A percentile compares a stretch with the other conserved stretches of the same genome.
Evolutionary conservation across 2,797 vertebrate species (phyloP).

Genomic region (Mastacembelus armatus): DNA sequence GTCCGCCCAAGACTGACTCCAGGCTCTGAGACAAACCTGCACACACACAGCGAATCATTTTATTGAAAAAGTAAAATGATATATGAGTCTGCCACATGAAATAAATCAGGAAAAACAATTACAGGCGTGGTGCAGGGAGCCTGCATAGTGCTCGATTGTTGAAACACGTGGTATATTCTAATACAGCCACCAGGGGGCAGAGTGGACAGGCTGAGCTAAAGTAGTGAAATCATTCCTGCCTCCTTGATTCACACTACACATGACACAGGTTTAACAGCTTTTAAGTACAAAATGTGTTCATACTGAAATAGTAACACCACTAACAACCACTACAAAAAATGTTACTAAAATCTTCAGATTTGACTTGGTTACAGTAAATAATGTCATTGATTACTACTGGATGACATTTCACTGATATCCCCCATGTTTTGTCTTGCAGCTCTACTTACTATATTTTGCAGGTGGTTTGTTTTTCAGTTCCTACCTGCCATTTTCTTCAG

Average conservation of each 20-base stretch:
- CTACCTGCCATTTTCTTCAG: constrained; percentile 84
- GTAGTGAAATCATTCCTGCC: neutral
- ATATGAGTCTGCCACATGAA: neutral
- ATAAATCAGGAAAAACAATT: neutral
- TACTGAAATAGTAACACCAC: too few relatives aligned
- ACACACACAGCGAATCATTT: neutral
- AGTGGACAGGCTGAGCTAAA: neutral
- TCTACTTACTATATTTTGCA: neutral
- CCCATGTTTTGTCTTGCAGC: neutral
- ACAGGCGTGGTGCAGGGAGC: neutral
- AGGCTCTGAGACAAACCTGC: constrained; percentile 82
- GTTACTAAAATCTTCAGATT: too few relatives aligned
- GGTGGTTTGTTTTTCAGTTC: neutral
- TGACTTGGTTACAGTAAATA: too few relatives aligned
- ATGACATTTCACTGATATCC: neutral
- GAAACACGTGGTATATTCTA: neutral
- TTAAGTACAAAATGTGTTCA: too few relatives aligned
- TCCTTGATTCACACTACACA: too few relatives aligned
- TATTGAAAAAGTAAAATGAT: neutral
- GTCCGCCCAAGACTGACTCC: constrained; percentile 78
- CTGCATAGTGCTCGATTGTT: neutral
- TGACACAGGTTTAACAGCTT: too few relatives aligned
- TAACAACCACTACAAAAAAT: too few relatives aligned
- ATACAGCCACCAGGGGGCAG: constrained; percentile 42
- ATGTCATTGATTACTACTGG: too few relatives aligned